Conservation (phyloP, 2,888 invertebrate species). For the Meganola albula region DNA sequence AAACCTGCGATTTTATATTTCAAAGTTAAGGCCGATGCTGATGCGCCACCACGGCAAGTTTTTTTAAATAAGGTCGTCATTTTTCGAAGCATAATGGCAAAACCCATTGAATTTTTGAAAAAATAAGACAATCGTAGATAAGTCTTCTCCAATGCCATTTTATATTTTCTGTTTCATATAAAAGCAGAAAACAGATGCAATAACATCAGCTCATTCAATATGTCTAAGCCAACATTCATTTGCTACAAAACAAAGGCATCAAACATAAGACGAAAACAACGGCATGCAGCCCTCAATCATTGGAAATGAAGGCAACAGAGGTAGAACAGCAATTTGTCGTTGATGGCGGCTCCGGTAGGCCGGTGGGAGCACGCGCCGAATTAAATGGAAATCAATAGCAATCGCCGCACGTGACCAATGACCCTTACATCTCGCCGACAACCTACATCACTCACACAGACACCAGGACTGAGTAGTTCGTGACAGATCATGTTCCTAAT, state of each 20-base stretch:
- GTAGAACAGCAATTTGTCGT: conserved; percentile 51
- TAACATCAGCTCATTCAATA: too few relatives aligned
- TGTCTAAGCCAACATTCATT: conserved; percentile 1
- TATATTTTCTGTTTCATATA: too few relatives aligned
- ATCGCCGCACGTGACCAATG: conserved; percentile 61
- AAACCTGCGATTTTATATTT: too few relatives aligned
- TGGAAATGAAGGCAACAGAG: conserved; percentile 49
- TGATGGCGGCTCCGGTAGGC: conserved; percentile 40
- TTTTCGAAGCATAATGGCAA: too few relatives aligned
- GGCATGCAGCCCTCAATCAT: conserved; percentile 53
- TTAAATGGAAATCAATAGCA: conserved; percentile 76
- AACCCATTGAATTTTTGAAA: too few relatives aligned
- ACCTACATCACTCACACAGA: conserved; percentile 25
- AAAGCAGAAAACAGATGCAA: too few relatives aligned
- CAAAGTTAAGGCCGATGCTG: too few relatives aligned
- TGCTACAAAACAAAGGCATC: conserved; percentile 8
- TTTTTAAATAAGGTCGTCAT: too few relatives aligned
- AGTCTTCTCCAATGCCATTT: too few relatives aligned
- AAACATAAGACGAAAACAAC: conserved; percentile 26
- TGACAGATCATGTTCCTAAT: conserved; percentile 32
- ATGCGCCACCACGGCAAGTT: too few relatives aligned
- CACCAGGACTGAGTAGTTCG: conserved; percentile 26
- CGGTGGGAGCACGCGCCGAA: conserved; percentile 64
- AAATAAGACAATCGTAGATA: too few relatives aligned
- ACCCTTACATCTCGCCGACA: conserved; percentile 50